Evolutionary conservation across 64 coral and sea anemone genomes (phyloP).

Genomic region (Montipora efflorescens): DNA sequence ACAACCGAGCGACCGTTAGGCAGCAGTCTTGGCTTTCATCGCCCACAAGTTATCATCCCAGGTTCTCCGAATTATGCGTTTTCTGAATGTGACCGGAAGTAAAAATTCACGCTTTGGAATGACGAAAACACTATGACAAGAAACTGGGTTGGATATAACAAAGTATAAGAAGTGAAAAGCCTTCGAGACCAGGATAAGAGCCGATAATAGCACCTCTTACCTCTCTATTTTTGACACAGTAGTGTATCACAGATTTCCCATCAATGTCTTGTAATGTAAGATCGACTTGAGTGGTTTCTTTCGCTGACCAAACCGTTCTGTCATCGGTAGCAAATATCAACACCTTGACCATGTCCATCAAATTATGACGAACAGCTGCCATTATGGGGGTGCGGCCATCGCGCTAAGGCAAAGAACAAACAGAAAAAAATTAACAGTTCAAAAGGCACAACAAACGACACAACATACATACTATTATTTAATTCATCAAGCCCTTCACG

Average conservation of each 20-base stretch:
- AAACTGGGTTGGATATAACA: too few relatives aligned
- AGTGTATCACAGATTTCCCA: slow-evolving; percentile 75
- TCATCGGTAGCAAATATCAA: slow-evolving; percentile 84
- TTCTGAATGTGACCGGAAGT: too few relatives aligned
- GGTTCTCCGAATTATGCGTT: too few relatives aligned
- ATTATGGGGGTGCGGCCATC: slow-evolving; percentile 83
- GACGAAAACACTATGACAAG: too few relatives aligned
- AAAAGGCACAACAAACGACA: too few relatives aligned
- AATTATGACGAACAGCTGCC: slow-evolving; percentile 57
- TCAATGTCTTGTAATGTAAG: slow-evolving; percentile 76
- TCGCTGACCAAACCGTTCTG: slow-evolving; percentile 59
- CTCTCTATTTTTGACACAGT: slow-evolving; percentile 80
- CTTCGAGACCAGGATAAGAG: not conserved
- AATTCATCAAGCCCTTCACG: too few relatives aligned
- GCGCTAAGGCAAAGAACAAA: slow-evolving; percentile 9
- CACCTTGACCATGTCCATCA: slow-evolving; percentile 79
- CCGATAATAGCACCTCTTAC: not conserved
- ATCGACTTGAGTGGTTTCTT: slow-evolving; percentile 62
- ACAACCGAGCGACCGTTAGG: too few relatives aligned
- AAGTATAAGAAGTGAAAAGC: not conserved
- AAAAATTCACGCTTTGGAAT: too few relatives aligned
- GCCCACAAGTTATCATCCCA: too few relatives aligned
- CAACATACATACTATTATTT: too few relatives aligned
- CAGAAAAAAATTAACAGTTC: not conserved
- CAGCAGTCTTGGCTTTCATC: too few relatives aligned